phyloP scores from a whole-genome alignment of 2,797 vertebrate genomes.

The Carcharodon carcharias region DNA sequence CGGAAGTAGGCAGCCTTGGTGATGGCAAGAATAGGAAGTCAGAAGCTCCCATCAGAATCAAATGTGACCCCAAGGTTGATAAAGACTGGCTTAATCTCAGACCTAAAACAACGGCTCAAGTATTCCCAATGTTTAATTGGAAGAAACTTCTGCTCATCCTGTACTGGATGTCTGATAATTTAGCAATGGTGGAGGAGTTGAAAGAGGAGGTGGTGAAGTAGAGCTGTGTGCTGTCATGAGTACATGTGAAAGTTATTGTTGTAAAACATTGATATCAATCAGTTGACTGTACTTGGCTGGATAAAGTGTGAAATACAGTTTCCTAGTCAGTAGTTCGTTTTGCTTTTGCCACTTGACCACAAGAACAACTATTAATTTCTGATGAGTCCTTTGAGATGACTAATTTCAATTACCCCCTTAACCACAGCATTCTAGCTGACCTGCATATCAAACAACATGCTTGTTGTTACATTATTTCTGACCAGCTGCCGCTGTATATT shows the following conservation, averaged over 20 bases:
- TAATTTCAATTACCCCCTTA: background rate
- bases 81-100: background rate
- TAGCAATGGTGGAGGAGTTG: background rate
- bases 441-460: background rate
- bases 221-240: background rate
- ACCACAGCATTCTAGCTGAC: background rate
- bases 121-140: background rate
- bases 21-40: background rate
- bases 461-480: background rate
- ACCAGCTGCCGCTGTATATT: background rate
- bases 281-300: background rate
- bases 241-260: background rate
- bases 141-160: too few species aligned
- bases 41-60: background rate
- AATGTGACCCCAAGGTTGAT: background rate
- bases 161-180: too few species aligned
- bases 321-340: background rate
- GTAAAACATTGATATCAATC: background rate
- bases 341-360: background rate
- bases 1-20: background rate
- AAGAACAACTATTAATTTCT: background rate
- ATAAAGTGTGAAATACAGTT: background rate
- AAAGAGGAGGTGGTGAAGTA: background rate
- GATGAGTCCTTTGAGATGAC: background rate
- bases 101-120: background rate